Evolutionary conservation across 2,888 invertebrate species (phyloP).

Genomic region (Acanthosepion lycidas): DNA sequence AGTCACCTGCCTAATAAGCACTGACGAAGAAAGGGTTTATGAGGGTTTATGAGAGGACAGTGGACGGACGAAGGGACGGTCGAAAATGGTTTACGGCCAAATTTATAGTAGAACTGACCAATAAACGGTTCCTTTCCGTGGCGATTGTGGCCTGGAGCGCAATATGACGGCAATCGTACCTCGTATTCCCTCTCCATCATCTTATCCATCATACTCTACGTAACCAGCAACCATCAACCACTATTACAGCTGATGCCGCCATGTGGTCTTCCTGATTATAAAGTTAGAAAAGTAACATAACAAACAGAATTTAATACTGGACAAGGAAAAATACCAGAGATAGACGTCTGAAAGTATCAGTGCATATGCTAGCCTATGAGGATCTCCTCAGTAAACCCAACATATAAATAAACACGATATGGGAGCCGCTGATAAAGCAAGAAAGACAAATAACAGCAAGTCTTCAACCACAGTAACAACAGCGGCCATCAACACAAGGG

Average conservation of each 20-base stretch:
- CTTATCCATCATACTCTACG: not conserved
- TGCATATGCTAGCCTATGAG: too few species aligned
- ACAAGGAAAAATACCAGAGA: too few species aligned
- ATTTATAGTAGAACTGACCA: not conserved
- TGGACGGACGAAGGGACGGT: not conserved
- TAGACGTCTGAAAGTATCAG: too few species aligned
- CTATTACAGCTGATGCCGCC: not conserved
- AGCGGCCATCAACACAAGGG: too few species aligned
- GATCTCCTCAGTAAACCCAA: too few species aligned
- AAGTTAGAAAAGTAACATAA: not conserved
- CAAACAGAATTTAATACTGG: too few species aligned
- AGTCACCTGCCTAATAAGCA: not conserved
- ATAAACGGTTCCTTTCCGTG: not conserved
- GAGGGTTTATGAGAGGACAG: not conserved
- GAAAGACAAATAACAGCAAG: too few species aligned
- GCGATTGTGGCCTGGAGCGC: not conserved
- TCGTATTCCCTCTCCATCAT: not conserved
- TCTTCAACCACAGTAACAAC: too few species aligned
- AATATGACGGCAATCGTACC: not conserved
- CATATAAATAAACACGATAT: too few species aligned
- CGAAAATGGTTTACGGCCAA: constrained; percentile 9
- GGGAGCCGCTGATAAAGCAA: too few species aligned
- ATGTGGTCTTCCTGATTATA: not conserved
- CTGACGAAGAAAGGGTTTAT: not conserved
- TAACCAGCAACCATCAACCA: not conserved